Evolutionary conservation across 2,888 invertebrate genomes (phyloP), one percentile per base, ranked within the genome.

Genomic region (Drosophila kanekoi): DNA sequence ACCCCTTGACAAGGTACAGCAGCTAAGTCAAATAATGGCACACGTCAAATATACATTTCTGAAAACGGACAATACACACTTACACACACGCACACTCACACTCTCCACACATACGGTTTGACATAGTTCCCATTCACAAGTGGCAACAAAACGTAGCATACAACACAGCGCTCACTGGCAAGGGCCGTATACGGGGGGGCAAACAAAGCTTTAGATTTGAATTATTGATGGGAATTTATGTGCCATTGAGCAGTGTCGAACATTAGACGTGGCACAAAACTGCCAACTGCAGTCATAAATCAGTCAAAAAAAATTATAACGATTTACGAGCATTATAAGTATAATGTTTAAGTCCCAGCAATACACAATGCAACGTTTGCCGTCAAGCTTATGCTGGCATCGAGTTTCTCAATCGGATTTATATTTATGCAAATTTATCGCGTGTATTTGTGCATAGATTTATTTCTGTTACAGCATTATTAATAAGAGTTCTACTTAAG

Each of bases 211-310:
- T 58, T 65, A 44, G 66, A 77, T 79, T 71, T 84, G 74, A 86
- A 84, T 84, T 85, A 82, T 81, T 86, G 72, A 84, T 77, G 72
- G 59, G 51, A 77, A 84, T 85, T 86, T 81, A 79, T 86, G 72
- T 51, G 72, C 51, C 66, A 81, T 66, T 79, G 67, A 79, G 67
- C 69, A 67, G 59, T 49, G 57, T 41, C 33, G 47, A 33, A n/a
- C 37, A 53, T 32, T 43, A 20, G 18, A 38, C 14, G 41, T 52
- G 51, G 53, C 49, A 64, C 54, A 48, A 59, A 64, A 61, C 79
- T 74, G 66, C 64, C 74, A 81, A 65, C 61, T 67, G 62, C 65
- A 74, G 47, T 68, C 85, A 77, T 85, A 83, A 85, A 79, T 84
- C 79, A 81, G 63, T 64, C 59, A 67, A 62, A 68, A 62, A 68